Base-by-base conservation (phyloP, 2,797 vertebrate species). In the Apogon hyalosoma region DNA sequence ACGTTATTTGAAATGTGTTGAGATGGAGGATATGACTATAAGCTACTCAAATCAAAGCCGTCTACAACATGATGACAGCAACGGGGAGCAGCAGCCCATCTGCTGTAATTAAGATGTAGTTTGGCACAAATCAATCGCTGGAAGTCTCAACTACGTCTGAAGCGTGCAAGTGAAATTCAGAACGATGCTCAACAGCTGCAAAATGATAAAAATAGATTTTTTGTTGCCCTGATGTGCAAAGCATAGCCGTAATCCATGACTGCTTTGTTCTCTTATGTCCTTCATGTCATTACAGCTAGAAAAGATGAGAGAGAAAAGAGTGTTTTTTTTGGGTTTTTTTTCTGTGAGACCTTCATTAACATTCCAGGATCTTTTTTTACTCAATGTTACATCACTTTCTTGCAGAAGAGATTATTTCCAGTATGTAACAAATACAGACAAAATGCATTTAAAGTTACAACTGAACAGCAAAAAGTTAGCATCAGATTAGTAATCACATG, bases 11-110 rank as follows among this genome's bases (percentile, higher is more conserved):
- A 66, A 13, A 52, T 66, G 9, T 57, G 31, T 36, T 31, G 53
- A 67, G 14, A 12, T 21, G 49, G 18, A 33, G 28, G 46, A 48
- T 11, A 53, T 18, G 18, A n/a, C 45, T 46, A 12, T 28, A 50
- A 28, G 46, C 38, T 50, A 3, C 40, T 3, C 18, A 46, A 31
- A 69, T 63, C 57, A 66, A 63, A 75, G 52, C 41, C 47, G 52
- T 38, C 11, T 52, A 16, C 46, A 63, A 38, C 6, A 5, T 4
- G n/a, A 42, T 40, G 72, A 51, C 42, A 39, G 28, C 58, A 49
- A 21, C 45, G 47, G n/a, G 49, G 11, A 49, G 59, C 58, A n/a
- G 18, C n/a, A 13, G 40, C 61, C 13, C 24, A 28, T 60, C 56
- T 51, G 65, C 38, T 9, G 18, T 6, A 31, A 13, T 47, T 41